Evolutionary conservation across 1,140 invertebrate genomes (phyloP).

Genomic region (Fopius arisanus): DNA sequence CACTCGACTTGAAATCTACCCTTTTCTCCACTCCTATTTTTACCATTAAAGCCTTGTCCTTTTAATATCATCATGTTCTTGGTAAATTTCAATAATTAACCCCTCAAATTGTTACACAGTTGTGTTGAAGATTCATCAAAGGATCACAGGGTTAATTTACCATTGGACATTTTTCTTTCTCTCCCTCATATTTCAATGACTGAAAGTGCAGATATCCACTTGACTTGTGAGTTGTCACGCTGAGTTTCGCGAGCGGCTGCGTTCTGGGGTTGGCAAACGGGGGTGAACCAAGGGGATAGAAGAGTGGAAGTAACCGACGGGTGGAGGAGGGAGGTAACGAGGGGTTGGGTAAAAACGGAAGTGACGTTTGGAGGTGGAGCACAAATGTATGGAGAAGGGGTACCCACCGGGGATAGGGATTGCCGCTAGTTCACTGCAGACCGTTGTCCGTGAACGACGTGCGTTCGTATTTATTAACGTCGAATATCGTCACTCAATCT

Average conservation of each 20-base stretch:
- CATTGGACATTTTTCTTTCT: background rate
- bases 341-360: slow-evolving; percentile 42
- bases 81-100: too few species aligned
- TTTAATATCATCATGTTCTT: background rate
- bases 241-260: slow-evolving; percentile 22
- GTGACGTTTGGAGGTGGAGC: slow-evolving; percentile 42
- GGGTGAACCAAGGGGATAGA: slow-evolving; percentile 2
- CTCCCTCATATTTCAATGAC: background rate
- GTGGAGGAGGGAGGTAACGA: background rate
- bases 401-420: slow-evolving; percentile 43
- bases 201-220: slow-evolving; percentile 5
- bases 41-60: background rate
- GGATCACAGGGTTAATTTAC: too few species aligned
- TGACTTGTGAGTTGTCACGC: slow-evolving; percentile 40
- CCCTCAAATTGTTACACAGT: background rate
- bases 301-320: slow-evolving; percentile 6
- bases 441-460: slow-evolving; percentile 57
- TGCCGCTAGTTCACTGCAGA: slow-evolving; percentile 59
- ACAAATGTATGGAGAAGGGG: slow-evolving; percentile 30
- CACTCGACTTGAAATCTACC: background rate
- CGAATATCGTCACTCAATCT: slow-evolving; percentile 6
- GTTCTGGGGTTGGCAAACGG: background rate
- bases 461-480: slow-evolving; percentile 6
- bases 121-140: too few species aligned
- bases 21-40: background rate